These are phyloP conservation scores for Aphis gossypii DNA, from an alignment of 1,140 invertebrate genomes.

Conservation along the genomic window DNA sequence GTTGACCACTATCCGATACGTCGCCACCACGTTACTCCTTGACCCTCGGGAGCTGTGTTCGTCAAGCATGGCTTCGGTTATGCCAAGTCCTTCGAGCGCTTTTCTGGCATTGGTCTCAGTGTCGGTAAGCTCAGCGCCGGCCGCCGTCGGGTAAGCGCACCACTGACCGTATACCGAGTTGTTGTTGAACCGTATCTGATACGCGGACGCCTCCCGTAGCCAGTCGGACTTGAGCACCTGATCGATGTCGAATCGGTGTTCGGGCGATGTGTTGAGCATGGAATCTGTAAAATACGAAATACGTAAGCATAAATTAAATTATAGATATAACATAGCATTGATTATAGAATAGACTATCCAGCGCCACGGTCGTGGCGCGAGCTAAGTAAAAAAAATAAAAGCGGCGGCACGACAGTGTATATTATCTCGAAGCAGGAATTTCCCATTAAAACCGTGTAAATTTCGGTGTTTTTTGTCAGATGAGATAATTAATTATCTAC, in stretches of 20 bases:
- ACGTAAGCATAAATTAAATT: neutral
- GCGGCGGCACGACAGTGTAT: too few relatives aligned
- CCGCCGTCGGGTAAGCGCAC: conserved; percentile 60
- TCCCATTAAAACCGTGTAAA: too few relatives aligned
- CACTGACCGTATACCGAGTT: conserved; percentile 60
- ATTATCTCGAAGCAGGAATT: too few relatives aligned
- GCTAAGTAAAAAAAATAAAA: too few relatives aligned
- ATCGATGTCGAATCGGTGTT: neutral
- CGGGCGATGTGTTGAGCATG: conserved; percentile 39
- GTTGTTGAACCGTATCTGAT: conserved; percentile 41
- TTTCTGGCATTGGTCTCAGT: conserved; percentile 61
- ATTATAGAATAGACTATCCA: too few relatives aligned
- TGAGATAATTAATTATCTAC: too few relatives aligned
- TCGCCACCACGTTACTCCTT: conserved; percentile 68
- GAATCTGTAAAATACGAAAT: neutral
- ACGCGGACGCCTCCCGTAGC: conserved; percentile 28
- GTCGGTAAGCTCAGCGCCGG: conserved; percentile 48
- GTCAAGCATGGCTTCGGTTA: conserved; percentile 67
- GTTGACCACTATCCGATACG: conserved; percentile 71
- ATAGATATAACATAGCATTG: neutral
- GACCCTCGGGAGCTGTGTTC: conserved; percentile 66
- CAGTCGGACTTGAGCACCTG: conserved; percentile 34
- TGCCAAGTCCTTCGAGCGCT: conserved; percentile 67
- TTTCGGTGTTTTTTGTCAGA: too few relatives aligned
- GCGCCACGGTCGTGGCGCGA: too few relatives aligned